Evolutionary conservation across 2,797 vertebrate genomes (phyloP), one percentile per base, ranked within the genome.

Genomic region (Sitta carolinensis): DNA sequence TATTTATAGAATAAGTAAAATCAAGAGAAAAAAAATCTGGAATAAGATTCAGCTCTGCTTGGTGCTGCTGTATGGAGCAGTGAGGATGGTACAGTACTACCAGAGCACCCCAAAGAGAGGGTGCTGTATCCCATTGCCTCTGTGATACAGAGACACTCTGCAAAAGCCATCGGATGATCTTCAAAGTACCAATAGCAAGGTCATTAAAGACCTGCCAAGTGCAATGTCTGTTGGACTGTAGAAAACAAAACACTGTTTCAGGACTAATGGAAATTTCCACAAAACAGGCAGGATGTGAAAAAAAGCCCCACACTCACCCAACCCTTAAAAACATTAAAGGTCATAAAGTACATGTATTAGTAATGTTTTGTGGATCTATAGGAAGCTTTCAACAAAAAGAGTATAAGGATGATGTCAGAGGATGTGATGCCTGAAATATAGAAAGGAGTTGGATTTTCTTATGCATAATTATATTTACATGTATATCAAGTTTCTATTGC

Each of bases 151-250:
- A 57, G 34, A 23, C 20, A n/a, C 50, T 48, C 52, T 75, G 64
- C 62, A 75, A 20, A 92, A 69, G 55, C 47, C 52, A 36, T 43
- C 18, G 2, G 27, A 23, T 88, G 78, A 66, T 75, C 51, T 92
- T 95, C 64, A 90, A 76, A 93, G 72, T 32, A 69, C 27, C n/a
- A 84, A 18, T 29, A 76, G 67, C 75, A 94, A 89, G 70, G 82
- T 81, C 63, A 29, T 57, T 85, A 75, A 91, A 94, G 78, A 92
- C 66, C 34, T 87, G 82, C 47, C 80, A 86, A 84, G 59, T 47
- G 30, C 48, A 38, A 5, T 51, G 59, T 18, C 10, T 69, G 20
- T 32, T 58, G 32, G 40, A 59, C 25, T 69, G 14, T 69, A 43
- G 9, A 45, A 93, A 95, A 62, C 16, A 64, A 92, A 93, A 80